These are phyloP conservation scores for Terrapene triunguis DNA, from an alignment of 2,113 vertebrate genomes.

Conservation along the genomic window DNA sequence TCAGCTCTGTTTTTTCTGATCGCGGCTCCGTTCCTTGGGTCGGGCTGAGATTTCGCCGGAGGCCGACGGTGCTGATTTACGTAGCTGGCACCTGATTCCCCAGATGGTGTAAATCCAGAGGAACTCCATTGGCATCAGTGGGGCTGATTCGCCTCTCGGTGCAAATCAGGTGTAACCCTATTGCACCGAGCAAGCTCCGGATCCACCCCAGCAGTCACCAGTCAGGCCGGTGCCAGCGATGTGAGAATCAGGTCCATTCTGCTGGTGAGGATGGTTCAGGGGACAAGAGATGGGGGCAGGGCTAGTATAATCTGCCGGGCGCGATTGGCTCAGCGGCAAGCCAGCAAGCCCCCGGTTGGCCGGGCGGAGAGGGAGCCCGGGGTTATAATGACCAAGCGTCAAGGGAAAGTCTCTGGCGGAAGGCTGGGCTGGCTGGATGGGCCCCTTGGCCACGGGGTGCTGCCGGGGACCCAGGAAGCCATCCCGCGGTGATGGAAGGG, in stretches of 20 bases:
- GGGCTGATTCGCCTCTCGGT: neutral
- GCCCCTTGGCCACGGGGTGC: neutral
- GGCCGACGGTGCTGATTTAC: neutral
- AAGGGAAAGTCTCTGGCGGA: neutral
- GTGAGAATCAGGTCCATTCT: neutral
- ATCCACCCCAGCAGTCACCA: neutral
- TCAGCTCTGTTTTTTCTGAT: neutral
- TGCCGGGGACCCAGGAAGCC: neutral
- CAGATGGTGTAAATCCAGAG: neutral
- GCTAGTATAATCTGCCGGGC: neutral
- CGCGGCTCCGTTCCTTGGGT: neutral
- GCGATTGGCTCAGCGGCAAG: neutral
- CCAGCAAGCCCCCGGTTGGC: neutral
- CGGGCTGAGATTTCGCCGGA: neutral
- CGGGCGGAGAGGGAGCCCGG: neutral
- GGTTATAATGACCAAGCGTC: neutral
- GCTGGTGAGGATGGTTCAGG: neutral
- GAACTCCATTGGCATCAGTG: neutral
- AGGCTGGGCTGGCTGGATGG: neutral
- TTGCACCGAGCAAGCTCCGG: neutral
- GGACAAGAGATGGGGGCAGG: neutral
- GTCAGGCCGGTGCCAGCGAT: neutral
- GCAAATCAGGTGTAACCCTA: neutral
- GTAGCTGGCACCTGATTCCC: neutral
- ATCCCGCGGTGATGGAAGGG: constrained; percentile 63